Evolutionary conservation across 2,888 invertebrate genomes (phyloP), one percentile per base, ranked within the genome.

Genomic region (Tipula lateralis): DNA sequence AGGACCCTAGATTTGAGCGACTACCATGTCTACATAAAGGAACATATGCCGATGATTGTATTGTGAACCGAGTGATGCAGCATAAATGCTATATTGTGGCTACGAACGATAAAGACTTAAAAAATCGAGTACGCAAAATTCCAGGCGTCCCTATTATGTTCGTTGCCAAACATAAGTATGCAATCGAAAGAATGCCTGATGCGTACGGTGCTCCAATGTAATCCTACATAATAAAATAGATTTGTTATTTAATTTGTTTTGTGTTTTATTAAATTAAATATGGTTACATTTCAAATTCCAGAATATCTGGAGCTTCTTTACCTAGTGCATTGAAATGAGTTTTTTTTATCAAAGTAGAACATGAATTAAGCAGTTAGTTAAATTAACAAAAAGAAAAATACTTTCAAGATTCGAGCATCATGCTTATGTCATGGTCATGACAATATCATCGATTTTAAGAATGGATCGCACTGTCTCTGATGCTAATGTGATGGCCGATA

Each of bases 41-140:
- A 29, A 99, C 98, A 0, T 99, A 99, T 91, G 99, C 99, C 86
- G 99, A 99, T 91, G 99, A 99, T 90, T 99, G 99, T 89, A 91
- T 99, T 85, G 97, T 99, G 0, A 96, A 99, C 88, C 92, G 99
- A 87, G 96, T 99, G 0, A 97, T 95, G 2, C 97, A 99, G 92
- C 99, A 99, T 90, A 99, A 99, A 89, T 99, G 99, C 91, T 99
- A 99, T 89, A 99, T 99, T 88, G 99, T 99, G 36, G 99, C 98
- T 0, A 99, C 99, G 13, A 99, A 99, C 91, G 99, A 99, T 90
- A 98, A 96, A 90, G 99, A 99, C 89, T 92, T 99, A 86, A 98
- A 98, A 90, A 92, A 97, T 88, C 93, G 99, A 88, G 96, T 99
- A 86, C 92, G 99, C 85, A 99, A 99, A 91, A 96, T 99, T 87